phyloP scores from a whole-genome alignment of 1,140 invertebrate species.

The Stratiolaelaps scimitus region DNA sequence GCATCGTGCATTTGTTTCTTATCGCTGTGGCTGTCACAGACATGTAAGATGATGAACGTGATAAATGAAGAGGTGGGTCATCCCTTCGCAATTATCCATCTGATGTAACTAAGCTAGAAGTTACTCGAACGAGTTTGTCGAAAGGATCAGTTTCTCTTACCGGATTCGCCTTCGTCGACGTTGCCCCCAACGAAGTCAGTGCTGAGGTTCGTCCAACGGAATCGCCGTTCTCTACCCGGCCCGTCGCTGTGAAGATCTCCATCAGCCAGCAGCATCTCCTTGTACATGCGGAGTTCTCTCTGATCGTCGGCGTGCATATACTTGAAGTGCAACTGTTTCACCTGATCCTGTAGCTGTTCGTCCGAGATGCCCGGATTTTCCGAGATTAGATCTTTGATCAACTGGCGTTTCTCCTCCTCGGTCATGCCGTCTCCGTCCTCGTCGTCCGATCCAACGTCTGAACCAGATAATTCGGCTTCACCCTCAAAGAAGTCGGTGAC shows the following conservation, averaged over 20 bases:
- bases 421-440: conserved; percentile 19
- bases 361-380: conserved; percentile 25
- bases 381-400: not conserved
- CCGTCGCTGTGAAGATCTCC: conserved; percentile 11
- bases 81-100: no score
- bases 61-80: no score
- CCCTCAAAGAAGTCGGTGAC: conserved; percentile 11
- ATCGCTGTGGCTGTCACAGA: no score
- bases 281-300: conserved; percentile 8
- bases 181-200: conserved; percentile 21
- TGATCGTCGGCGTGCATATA: conserved; percentile 17
- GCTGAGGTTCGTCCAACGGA: conserved; percentile 19
- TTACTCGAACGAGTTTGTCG: no score
- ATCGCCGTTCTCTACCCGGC: conserved; percentile 13
- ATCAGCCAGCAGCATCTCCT: conserved; percentile 18
- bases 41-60: no score
- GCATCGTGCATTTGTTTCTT: no score
- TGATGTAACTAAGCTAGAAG: no score
- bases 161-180: not conserved
- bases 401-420: conserved; percentile 2
- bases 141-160: no score
- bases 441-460: conserved; percentile 15
- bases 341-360: conserved; percentile 17
- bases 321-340: conserved; percentile 4
- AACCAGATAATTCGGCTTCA: conserved; percentile 15